Evolutionary conservation across 2,797 vertebrate species (phyloP), one percentile per base, ranked within the genome.

Genomic region (Hippoglossus hippoglossus): DNA sequence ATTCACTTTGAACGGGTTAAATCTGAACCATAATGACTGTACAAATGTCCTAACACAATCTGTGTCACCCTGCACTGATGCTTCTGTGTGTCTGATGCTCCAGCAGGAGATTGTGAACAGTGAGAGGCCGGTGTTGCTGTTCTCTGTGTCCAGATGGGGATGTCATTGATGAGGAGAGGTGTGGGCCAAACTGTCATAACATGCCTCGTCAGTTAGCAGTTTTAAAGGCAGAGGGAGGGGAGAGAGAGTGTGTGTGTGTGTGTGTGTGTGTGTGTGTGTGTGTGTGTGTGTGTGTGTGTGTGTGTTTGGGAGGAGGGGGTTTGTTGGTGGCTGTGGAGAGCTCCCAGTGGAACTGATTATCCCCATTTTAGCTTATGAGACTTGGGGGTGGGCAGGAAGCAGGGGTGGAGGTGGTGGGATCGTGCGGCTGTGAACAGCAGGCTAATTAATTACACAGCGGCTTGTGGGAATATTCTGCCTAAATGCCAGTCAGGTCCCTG

Each of bases 271-370:
- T 88, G 79, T 84, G 71, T 79, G 75, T 81, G 81, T 44, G 63
- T 73, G 81, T 34, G 75, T 83, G 61, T 75, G 77, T 76, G 80
- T 24, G 39, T 74, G 80, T 76, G 80, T 21, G 34, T 74, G 79
- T 86, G 75, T 80, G 58, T 56, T 49, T 71, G 77, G 77, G 84
- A 68, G 80, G 63, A 67, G 82, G 86, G 83, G 75, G 83, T 67
- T 80, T 83, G 85, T 89, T 53, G 71, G 86, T 87, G 80, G 81
- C 62, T 67, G 83, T 67, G 76, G 75, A 81, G 87, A 70, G 76
- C 72, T 95, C 93, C 93, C 95, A 73, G 44, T 75, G 93, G 94
- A 93, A 82, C 87, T 94, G 92, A 94, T 95, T 93, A 94, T 94
- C 86, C 84, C 87, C 85, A 82, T 87, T 89, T 87, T 87, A 86